Base-by-base conservation (phyloP, 1,140 invertebrate genomes). In the Drosophila nebulosa region DNA sequence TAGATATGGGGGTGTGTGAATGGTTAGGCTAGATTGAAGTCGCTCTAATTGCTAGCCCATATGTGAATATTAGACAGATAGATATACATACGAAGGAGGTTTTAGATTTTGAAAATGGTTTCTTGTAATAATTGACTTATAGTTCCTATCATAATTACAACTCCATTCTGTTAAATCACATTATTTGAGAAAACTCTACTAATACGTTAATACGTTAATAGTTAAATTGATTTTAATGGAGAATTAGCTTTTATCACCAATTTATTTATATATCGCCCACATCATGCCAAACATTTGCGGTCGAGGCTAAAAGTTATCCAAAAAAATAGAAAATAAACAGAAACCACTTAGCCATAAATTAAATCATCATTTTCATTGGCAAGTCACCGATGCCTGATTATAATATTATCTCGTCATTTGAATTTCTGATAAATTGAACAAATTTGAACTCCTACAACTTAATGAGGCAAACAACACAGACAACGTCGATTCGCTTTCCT, bases 391-490 rank as follows among this genome's bases (percentile, higher is more conserved):
- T 46, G 62, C 50, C 65, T 70, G 77, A 80, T 80, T 85, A 84
- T 68, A 84, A 84, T 84, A 66, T 76, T 80, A 86, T 80, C 81
- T 52, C 16, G 2, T 64, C 52, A 71, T 60, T 74, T 74, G 62
- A 65, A 74, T 74, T 74, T 27, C 26, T 62, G 64, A 74, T 75
- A 76, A 78, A 66, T 53, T 52, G 52, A 63, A 85, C 81, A 85
- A 84, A 84, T 80, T 46, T 85, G 80, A 77, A 74, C 80, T 85
- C 81, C 81, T 80, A 85, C 80, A 86, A 85, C 81, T 80, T 81
- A 86, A 86, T 84, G 77, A 66, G 52, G 27, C 72, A 66, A 36
- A 21, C 51, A 36, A 21, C 51, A 30, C 21, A 63, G 65, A n/a
- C 50, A 39, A 67, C 61, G 53, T 75, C 35, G 50, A 64, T 64